Base-by-base conservation (phyloP, 2,113 vertebrate species). In the Pachycephala philippinensis region DNA sequence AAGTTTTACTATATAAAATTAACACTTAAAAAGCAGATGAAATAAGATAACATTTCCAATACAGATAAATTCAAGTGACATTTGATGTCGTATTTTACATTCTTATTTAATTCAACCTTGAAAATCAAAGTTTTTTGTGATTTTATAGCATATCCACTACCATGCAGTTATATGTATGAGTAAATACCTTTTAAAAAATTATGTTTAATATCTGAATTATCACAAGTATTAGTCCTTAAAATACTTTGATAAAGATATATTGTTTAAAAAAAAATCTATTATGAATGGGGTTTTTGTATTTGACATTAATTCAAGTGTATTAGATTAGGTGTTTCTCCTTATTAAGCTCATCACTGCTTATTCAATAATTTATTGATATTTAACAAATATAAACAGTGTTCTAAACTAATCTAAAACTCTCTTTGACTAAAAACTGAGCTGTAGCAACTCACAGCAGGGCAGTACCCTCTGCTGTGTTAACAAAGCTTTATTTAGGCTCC, bases 341-440 rank as follows among this genome's bases (percentile, higher is more conserved):
- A 60, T 87, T 82, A 94, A 82, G 17, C 9, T 93, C 31, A 76
- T 87, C 20, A 57, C 2, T 89, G 23, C 1, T 79, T 94, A 57
- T 80, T 82, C 65, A 94, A 60, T 89, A 89, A 79, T 83, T 79
- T 89, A 87, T 87, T 82, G 70, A 87, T 82, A 79, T 61, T 94
- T 79, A 82, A 50, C 16, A 69, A 93, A 64, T 30, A 79, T 23
- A 82, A 89, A 63, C 49, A 76, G 6, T 33, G 16, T 70, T 11
- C 54, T 84, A 60, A 82, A 42, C 28, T 61, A 44, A 82, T 68
- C 11, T 72, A 54, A 79, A 75, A 5, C 8, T 3, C 26, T 37
- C 26, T 63, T 65, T 87, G 35, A 63, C 31, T 65, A 37, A 47
- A 68, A 82, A 59, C 15, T 49, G 42, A 89, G 30, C 37, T 78